Base-by-base conservation (phyloP, 2,113 vertebrate species). In the Catharus bicknelli region DNA sequence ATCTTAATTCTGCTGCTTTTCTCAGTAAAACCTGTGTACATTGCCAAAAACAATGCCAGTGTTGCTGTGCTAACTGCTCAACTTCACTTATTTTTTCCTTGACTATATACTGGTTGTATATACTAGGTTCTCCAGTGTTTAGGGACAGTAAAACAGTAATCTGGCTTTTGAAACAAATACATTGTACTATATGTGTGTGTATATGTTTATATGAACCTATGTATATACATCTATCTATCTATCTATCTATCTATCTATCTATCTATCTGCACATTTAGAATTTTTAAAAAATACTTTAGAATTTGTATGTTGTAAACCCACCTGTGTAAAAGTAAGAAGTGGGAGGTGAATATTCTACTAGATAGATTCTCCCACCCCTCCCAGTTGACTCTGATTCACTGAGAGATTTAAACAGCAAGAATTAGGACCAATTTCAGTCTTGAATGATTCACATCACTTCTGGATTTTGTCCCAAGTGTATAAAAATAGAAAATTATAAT, bases 401-500 rank as follows among this genome's bases (percentile, higher is more conserved):
- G 40, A 84, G 36, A 74, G 23, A 82, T 66, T 70, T 74, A 89
- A 43, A 86, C 55, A 75, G n/a, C 10, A 89, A 68, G 30, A 89
- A 93, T 84, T 90, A 92, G 23, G 42, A 85, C 42, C 43, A 82
- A 90, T 93, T 94, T 92, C 69, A 87, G 40, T 61, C 58, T 90
- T 62, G 50, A 91, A 73, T 45, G 47, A 87, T 73, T 87, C 69
- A 79, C 26, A 51, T 69, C 20, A 42, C 4, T 94, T 85, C 66
- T 90, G 54, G 57, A 91, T 93, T 91, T 93, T 48, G 38, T 88
- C 86, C 51, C 51, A 42, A 64, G 47, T 3, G 3, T 84, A 89
- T 48, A 79, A 79, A 93, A 94, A 63, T 38, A 93, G 82, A 80
- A 88, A 94, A 88, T 75, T 64, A 78, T 70, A 91, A 77, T 91